Evolutionary conservation across 2,888 invertebrate species (phyloP), one percentile per base, ranked within the genome.

Genomic region (Neuroscelio doddi): DNA sequence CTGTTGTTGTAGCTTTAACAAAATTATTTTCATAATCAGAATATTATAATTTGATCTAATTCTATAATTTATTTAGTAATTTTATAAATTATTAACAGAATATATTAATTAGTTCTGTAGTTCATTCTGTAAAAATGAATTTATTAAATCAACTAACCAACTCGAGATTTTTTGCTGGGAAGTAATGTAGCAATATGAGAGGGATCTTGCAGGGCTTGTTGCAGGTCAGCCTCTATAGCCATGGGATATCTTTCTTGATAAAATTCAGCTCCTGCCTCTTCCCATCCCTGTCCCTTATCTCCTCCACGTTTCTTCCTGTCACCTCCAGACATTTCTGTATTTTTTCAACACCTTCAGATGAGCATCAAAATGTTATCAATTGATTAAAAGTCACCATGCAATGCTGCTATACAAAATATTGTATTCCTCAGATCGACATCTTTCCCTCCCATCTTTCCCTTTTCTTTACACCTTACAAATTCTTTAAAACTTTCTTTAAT

Each of bases 181-280:
- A 93, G 85, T 49, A 93, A 83, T 2, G 93, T 93, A 0, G 92
- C 91, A 59, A 93, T 87, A 67, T 92, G 90, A 30, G 91, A 89
- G 9, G 93, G 92, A 82, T 93, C 92, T 72, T 90, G 88, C 74
- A 92, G 86, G 0, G 90, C 89, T 56, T 84, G 83, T n/a, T 84
- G 84, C 26, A 84, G 69, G 70, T 84, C 84, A 73, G 92, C 90
- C 65, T 93, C 91, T 68, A 90, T 89, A 50, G 75, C 75, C 0
- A 89, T 90, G 3, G 93, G 93, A 85, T 93, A 94, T 72, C 92
- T 88, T 84, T 94, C 94, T 83, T 93, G 93, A 85, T 93, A 94
- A 86, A 94, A 94, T 86, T 94, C 93, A 1, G 90, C 90, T 0
- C 93, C 93, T 2, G 93, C 94, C 78, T 93, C 93, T 85, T 94